Percentiles rank a stretch among this genome's conserved stretches.
phyloP scores from a whole-genome alignment of 2,797 vertebrate genomes.

The Oreonectes daqikongensis region DNA sequence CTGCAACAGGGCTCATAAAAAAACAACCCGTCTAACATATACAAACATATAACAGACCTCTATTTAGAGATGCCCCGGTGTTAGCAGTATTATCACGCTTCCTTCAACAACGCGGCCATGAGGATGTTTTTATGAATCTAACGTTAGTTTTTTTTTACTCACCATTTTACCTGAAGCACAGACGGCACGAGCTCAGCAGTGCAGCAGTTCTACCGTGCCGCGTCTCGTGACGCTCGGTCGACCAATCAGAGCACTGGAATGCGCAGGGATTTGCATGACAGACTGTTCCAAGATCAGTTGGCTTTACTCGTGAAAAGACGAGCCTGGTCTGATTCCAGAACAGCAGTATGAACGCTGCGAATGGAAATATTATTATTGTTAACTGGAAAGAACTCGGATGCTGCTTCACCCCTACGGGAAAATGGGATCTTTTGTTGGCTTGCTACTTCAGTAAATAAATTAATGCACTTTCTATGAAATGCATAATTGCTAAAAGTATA shows the following conservation, averaged over 20 bases:
- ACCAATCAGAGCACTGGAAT: constrained; percentile 54
- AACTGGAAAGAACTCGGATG: no score
- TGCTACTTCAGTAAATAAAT: no score
- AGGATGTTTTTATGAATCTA: neutral
- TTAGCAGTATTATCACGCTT: neutral
- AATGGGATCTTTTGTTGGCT: no score
- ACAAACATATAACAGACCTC: neutral
- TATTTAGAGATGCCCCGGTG: neutral
- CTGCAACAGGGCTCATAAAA: constrained; percentile 49
- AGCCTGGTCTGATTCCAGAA: constrained; percentile 34
- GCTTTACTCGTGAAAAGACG: neutral
- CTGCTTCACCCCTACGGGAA: no score
- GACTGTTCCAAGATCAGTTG: constrained; percentile 24
- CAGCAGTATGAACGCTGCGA: constrained; percentile 6
- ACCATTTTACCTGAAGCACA: constrained; percentile 64
- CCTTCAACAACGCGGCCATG: neutral
- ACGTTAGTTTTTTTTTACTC: constrained; percentile 46
- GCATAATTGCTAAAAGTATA: no score
- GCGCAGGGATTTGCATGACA: neutral
- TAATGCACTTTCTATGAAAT: no score
- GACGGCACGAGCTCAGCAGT: constrained; percentile 51
- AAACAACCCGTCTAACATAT: neutral
- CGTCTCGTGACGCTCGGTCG: constrained; percentile 52
- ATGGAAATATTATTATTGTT: neutral
- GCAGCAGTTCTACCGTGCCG: constrained; percentile 39